Base-by-base conservation (phyloP, 2,797 vertebrate genomes). In the Gastrophryne carolinensis region DNA sequence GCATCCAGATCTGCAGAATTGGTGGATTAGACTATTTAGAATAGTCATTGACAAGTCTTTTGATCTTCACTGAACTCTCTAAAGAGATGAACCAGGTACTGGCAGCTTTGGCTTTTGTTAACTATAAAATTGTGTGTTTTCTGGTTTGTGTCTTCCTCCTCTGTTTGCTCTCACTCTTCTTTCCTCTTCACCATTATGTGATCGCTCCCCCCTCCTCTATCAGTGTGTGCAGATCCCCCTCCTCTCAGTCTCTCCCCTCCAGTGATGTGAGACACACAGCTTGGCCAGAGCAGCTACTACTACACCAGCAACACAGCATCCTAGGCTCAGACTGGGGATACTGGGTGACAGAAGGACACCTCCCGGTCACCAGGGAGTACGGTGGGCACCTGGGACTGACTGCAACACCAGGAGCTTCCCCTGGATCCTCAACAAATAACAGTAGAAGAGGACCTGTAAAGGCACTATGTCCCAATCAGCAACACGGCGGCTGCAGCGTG, bases 181-280 rank as follows among this genome's bases (percentile, higher is more conserved):
- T 30, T 19, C 41, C 41, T 34, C 23, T 8, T 34, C 21, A 10
- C 24, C 49, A n/a, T 29, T 60, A 13, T 9, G 53, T 71, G n/a
- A n/a, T n/a, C 23, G 12, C 19, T 24, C 79, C 79, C 76, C 21
- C n/a, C 37, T 39, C 37, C 37, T 7, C 15, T 44, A 44, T 44
- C 41, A 44, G 80, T 77, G 79, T 73, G 81, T 81, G 64, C 30
- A 50, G 39, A 21, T 54, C 66, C 21, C 41, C 24, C 72, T 34
- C 23, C 23, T 19, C 17, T 19, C 26, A 2, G 6, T 17, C 26
- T 41, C 56, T 23, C 34, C 23, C 19, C 37, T 63, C 15, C 53
- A 37, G 66, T 26, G 57, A 56, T 77, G 73, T 72, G 75, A 62
- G 24, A 63, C n/a, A 54, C 63, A 64, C 21, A 35, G 47, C 27